Evolutionary conservation across 2,113 vertebrate species (phyloP).

Genomic region (Carassius gibelio): DNA sequence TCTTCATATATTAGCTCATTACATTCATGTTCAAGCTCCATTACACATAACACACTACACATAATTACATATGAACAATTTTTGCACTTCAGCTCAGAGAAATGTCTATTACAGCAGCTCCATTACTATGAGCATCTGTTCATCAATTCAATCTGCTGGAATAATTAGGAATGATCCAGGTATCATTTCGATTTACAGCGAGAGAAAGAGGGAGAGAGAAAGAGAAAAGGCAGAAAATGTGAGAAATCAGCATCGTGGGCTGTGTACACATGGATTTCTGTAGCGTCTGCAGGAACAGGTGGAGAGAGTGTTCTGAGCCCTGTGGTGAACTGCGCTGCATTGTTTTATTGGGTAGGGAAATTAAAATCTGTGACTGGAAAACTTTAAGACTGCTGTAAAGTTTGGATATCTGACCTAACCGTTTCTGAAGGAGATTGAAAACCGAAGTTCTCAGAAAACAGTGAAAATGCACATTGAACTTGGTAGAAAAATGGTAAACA

Average conservation of each 20-base stretch:
- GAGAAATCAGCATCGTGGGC: not conserved
- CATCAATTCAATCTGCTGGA: conserved; percentile 39
- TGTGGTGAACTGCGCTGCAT: not conserved
- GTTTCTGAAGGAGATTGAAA: not conserved
- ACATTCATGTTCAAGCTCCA: conserved; percentile 49
- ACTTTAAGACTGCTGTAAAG: not conserved
- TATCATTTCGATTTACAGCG: not conserved
- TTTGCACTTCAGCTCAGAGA: conserved; percentile 36
- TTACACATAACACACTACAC: conserved; percentile 41
- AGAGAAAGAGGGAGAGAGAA: not conserved
- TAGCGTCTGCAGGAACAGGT: conserved; percentile 6
- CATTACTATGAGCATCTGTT: conserved; percentile 38
- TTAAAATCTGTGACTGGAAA: conserved; percentile 27
- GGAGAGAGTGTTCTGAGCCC: not conserved
- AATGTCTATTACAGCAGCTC: conserved; percentile 44
- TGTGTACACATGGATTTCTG: conserved; percentile 15
- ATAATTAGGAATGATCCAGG: conserved; percentile 33
- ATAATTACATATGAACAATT: conserved; percentile 40
- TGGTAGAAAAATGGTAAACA: not conserved
- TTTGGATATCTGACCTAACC: not conserved
- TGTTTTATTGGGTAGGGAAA: conserved; percentile 16
- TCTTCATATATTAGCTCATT: conserved; percentile 31
- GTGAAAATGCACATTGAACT: not conserved
- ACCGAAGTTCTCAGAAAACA: not conserved
- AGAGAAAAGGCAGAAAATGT: not conserved